phyloP scores from a whole-genome alignment of 2,113 vertebrate species.

The Nesoenas mayeri region DNA sequence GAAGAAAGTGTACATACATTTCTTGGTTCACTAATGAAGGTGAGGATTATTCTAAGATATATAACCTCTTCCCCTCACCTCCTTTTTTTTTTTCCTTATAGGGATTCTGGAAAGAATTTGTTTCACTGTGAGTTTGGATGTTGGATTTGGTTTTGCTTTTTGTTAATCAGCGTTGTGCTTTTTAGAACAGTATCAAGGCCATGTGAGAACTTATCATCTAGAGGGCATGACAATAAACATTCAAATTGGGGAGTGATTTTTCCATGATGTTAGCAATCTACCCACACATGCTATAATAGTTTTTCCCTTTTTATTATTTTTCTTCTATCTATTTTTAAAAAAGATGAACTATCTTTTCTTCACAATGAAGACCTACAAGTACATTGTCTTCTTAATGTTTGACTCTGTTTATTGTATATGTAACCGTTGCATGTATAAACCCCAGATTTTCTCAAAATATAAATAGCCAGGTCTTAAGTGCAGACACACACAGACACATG shows the following conservation, averaged over 20 bases:
- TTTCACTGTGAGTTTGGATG: neutral
- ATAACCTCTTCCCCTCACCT: neutral
- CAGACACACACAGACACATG: neutral
- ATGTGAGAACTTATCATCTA: neutral
- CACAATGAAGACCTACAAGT: neutral
- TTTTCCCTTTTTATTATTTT: neutral
- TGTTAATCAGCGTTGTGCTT: neutral
- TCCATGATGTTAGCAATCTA: neutral
- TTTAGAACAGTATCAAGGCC: neutral
- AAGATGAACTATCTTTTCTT: neutral
- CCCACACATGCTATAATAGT: constrained; percentile 3
- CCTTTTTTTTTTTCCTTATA: neutral
- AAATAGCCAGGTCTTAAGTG: neutral
- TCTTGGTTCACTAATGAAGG: neutral
- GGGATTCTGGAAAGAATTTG: neutral
- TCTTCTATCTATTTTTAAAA: constrained; percentile 4
- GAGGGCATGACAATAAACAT: neutral
- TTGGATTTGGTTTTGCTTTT: neutral
- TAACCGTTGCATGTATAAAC: neutral
- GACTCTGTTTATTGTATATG: neutral
- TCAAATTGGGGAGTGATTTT: neutral
- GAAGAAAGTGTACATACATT: neutral
- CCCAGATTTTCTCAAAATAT: neutral
- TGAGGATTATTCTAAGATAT: neutral
- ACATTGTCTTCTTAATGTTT: neutral